Conservation (phyloP, 2,888 invertebrate species). For the Margaritifera margaritifera region DNA sequence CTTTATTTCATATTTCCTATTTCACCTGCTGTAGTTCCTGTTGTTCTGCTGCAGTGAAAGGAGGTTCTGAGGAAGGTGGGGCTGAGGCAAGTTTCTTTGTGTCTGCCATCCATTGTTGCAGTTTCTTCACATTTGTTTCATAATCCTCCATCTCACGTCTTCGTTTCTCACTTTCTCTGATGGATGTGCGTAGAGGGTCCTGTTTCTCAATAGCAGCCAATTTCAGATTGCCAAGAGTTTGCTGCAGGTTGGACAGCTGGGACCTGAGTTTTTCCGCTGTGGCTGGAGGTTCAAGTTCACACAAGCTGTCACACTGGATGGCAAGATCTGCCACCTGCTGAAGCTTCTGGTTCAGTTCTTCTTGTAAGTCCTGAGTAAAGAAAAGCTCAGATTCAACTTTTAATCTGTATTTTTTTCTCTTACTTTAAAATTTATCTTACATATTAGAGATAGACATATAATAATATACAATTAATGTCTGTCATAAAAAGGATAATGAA, state of each 20-base stretch:
- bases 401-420: too few relatives aligned
- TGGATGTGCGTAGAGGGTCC: slow-evolving; percentile 45
- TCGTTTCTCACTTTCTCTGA: slow-evolving; percentile 61
- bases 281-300: slow-evolving; percentile 53
- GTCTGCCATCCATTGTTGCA: slow-evolving; percentile 65
- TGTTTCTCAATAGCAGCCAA: slow-evolving; percentile 58
- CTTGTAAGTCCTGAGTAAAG: slow-evolving; percentile 54
- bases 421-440: too few relatives aligned
- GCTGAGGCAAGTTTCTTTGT: slow-evolving; percentile 53
- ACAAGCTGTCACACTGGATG: slow-evolving; percentile 64
- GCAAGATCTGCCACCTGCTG: slow-evolving; percentile 65
- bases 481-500: too few relatives aligned
- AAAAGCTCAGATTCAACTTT: too few relatives aligned
- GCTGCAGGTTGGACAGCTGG: slow-evolving; percentile 57
- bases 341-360: slow-evolving; percentile 55
- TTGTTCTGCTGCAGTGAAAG: slow-evolving; percentile 39
- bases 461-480: too few relatives aligned
- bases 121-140: slow-evolving; percentile 53
- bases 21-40: slow-evolving; percentile 53
- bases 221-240: slow-evolving; percentile 60
- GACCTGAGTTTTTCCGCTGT: slow-evolving; percentile 55
- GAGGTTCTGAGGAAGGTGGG: slow-evolving; percentile 25
- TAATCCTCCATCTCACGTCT: slow-evolving; percentile 61
- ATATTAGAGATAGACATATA: too few relatives aligned
- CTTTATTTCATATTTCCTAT: slow-evolving; percentile 1